Conservation (phyloP, 1,140 invertebrate species). For the Propsilocerus akamusi region DNA sequence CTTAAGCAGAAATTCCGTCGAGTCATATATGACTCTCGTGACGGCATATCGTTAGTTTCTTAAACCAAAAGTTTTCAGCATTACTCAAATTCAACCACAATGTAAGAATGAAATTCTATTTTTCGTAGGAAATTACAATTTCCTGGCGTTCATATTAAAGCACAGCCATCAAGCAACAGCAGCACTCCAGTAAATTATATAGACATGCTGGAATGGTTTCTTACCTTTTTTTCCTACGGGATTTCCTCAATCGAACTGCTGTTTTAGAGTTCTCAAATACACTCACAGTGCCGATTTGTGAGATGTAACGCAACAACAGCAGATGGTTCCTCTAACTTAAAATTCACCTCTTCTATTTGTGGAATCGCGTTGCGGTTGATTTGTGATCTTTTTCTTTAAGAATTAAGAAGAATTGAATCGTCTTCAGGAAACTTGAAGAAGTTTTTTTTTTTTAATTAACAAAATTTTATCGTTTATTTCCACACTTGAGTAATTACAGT, state of each 20-base stretch:
- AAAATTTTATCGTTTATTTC: not conserved
- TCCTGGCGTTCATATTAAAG: too few relatives aligned
- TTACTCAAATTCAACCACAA: too few relatives aligned
- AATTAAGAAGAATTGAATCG: not conserved
- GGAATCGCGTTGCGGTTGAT: not conserved
- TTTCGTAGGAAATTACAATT: too few relatives aligned
- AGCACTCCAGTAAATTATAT: too few relatives aligned
- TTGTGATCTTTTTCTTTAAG: not conserved
- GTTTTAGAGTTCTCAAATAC: not conserved
- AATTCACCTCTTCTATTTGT: not conserved
- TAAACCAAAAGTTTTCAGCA: too few relatives aligned
- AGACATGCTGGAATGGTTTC: too few relatives aligned
- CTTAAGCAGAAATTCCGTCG: too few relatives aligned
- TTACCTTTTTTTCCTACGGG: conserved; percentile 2
- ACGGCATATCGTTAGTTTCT: too few relatives aligned
- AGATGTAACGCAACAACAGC: not conserved
- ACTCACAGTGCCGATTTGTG: not conserved
- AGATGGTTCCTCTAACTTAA: conserved; percentile 1
- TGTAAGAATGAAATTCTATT: too few relatives aligned
- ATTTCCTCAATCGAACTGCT: not conserved
- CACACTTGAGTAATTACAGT: conserved; percentile 1
- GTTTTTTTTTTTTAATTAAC: not conserved
- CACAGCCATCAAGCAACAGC: too few relatives aligned
- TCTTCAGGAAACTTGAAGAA: not conserved
- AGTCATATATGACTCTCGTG: too few relatives aligned